Percentiles rank a stretch among this genome's conserved stretches.
Conservation (phyloP, 2,888 invertebrate genomes). For the Sinopyrophorus schimmeli region DNA sequence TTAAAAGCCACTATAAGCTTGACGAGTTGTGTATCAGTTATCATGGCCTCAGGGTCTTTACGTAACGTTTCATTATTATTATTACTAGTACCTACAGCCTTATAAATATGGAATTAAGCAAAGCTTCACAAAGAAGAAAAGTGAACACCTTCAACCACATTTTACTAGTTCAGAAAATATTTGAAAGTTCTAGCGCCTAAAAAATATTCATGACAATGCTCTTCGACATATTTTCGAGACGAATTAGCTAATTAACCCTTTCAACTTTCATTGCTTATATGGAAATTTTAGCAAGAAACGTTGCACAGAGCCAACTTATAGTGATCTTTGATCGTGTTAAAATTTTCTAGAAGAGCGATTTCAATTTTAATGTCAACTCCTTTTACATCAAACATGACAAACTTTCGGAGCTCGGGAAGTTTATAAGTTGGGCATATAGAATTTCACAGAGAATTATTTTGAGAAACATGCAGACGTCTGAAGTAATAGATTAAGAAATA, state of each 20-base stretch:
- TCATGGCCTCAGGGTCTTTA: slow-evolving; percentile 34
- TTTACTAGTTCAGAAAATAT: too few species aligned
- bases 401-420: slow-evolving; percentile 47
- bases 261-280: too few species aligned
- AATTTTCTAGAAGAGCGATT: slow-evolving; percentile 53
- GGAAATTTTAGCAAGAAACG: too few species aligned
- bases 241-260: slow-evolving; percentile 7
- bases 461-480: slow-evolving; percentile 51
- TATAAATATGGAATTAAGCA: slow-evolving; percentile 14
- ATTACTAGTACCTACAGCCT: too few species aligned
- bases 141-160: too few species aligned
- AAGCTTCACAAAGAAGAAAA: slow-evolving; percentile 29
- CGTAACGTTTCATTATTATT: slow-evolving; percentile 20
- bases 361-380: slow-evolving; percentile 57
- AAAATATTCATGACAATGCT: too few species aligned
- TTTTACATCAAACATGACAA: slow-evolving; percentile 56
- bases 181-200: too few species aligned
- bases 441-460: slow-evolving; percentile 53
- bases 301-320: too few species aligned
- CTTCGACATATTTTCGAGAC: too few species aligned
- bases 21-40: slow-evolving; percentile 43
- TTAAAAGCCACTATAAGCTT: slow-evolving; percentile 48
- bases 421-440: slow-evolving; percentile 56
- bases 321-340: slow-evolving; percentile 55
- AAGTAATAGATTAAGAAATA: slow-evolving; percentile 52